Conservation (phyloP, 2,113 vertebrate genomes). For the Trichomycterus rosablanca region DNA sequence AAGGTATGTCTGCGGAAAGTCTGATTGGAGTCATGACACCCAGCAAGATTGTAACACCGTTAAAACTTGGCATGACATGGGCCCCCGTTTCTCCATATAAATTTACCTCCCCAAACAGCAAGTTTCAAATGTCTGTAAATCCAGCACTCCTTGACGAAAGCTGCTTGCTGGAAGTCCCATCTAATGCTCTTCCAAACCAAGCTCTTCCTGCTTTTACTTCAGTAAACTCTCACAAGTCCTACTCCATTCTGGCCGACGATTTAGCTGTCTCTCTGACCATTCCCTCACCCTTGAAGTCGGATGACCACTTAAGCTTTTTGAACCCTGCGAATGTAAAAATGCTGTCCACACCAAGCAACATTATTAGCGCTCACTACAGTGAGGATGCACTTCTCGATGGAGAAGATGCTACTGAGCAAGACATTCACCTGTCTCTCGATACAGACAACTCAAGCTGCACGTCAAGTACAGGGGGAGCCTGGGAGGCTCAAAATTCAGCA, state of each 20-base stretch:
- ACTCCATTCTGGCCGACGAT: constrained; percentile 88
- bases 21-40: constrained; percentile 60
- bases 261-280: constrained; percentile 92
- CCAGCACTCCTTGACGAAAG: constrained; percentile 89
- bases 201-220: constrained; percentile 47
- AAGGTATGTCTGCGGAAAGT: constrained; percentile 61
- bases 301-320: constrained; percentile 90
- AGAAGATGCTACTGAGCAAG: constrained; percentile 89
- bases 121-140: constrained; percentile 67
- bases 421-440: constrained; percentile 90
- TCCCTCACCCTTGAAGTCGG: constrained; percentile 92
- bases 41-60: constrained; percentile 63
- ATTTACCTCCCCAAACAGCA: constrained; percentile 60
- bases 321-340: constrained; percentile 57
- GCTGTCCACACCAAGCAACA: constrained; percentile 74
- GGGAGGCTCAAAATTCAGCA: constrained; percentile 53
- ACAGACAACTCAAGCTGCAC: constrained; percentile 88
- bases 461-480: constrained; percentile 70
- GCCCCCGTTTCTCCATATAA: constrained; percentile 75
- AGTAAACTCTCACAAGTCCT: constrained; percentile 67
- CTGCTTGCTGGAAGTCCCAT: constrained; percentile 87
- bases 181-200: constrained; percentile 55
- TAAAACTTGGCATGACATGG: constrained; percentile 71
- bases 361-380: constrained; percentile 83
- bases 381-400: constrained; percentile 86